A percentile compares a stretch with the other conserved stretches of the same genome.
Conservation (phyloP, 1,140 invertebrate genomes). For the Heterodera carotae region DNA sequence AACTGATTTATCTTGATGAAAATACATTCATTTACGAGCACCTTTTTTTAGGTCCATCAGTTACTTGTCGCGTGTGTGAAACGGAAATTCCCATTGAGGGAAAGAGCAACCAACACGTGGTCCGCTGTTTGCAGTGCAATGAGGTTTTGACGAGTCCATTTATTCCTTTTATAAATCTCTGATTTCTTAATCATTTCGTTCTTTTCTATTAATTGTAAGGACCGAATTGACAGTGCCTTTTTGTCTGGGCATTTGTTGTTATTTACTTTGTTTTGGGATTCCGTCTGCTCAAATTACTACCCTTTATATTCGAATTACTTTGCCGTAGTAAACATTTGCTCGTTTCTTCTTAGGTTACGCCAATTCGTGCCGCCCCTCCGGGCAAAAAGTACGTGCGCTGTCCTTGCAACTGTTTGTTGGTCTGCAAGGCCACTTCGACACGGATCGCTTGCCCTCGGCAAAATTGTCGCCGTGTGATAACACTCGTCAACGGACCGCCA, state of each 20-base stretch:
- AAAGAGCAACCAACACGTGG: conserved; percentile 82
- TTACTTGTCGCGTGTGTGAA: conserved; percentile 93
- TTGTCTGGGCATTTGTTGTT: too few species aligned
- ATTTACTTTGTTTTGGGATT: too few species aligned
- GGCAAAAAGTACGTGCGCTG: conserved; percentile 98
- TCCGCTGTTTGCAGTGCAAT: conserved; percentile 45
- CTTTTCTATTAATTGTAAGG: background rate
- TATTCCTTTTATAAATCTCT: background rate
- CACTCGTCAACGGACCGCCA: conserved; percentile 73
- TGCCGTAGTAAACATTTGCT: too few species aligned
- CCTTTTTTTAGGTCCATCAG: conserved; percentile 75
- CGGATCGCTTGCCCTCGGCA: conserved; percentile 92
- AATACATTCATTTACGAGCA: too few species aligned
- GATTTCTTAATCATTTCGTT: too few species aligned
- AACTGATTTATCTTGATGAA: too few species aligned
- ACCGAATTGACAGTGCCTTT: too few species aligned
- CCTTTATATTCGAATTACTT: too few species aligned
- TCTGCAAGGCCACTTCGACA: conserved; percentile 92
- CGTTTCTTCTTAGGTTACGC: conserved; percentile 74
- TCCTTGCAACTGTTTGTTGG: conserved; percentile 94
- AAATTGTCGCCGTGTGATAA: conserved; percentile 89
- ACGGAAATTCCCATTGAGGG: conserved; percentile 91
- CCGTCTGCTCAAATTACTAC: background rate
- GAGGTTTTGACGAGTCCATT: conserved; percentile 65
- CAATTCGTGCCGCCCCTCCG: conserved; percentile 94